Evolutionary conservation across 2,888 invertebrate genomes (phyloP).

Genomic region (Drosophila affinis): DNA sequence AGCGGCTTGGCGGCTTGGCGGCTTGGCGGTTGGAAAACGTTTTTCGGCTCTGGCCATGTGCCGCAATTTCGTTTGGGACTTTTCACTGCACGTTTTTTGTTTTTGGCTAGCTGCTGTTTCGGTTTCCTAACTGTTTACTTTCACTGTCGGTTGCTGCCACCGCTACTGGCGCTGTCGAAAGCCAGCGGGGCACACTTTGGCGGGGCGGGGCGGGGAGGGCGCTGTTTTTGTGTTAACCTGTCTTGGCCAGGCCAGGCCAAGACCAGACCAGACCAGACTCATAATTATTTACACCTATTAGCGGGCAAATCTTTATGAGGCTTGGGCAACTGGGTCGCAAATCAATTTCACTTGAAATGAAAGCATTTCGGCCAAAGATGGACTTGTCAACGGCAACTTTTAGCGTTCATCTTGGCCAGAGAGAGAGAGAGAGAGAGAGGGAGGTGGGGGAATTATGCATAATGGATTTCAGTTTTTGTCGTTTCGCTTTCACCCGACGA

Average conservation of each 20-base stretch:
- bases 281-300: constrained; percentile 77
- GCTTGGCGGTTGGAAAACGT: constrained; percentile 36
- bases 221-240: constrained; percentile 43
- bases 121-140: constrained; percentile 73
- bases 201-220: constrained; percentile 13
- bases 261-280: constrained; percentile 46
- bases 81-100: constrained; percentile 67
- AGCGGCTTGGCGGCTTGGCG: constrained; percentile 21
- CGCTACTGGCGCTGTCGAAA: constrained; percentile 56
- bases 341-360: constrained; percentile 78
- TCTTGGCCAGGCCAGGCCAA: constrained; percentile 42
- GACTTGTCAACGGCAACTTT: constrained; percentile 59
- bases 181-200: constrained; percentile 60
- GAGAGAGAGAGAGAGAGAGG: too few species aligned
- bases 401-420: not conserved
- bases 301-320: constrained; percentile 62
- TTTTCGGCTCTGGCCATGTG: constrained; percentile 52
- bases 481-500: constrained; percentile 67
- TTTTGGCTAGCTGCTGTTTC: constrained; percentile 32
- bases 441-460: constrained; percentile 39
- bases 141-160: constrained; percentile 66
- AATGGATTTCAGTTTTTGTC: constrained; percentile 41
- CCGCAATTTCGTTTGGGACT: constrained; percentile 56
- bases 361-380: constrained; percentile 70
- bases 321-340: constrained; percentile 75